Evolutionary conservation across 2,113 vertebrate species (phyloP).

Genomic region (Indicator maculatus): DNA sequence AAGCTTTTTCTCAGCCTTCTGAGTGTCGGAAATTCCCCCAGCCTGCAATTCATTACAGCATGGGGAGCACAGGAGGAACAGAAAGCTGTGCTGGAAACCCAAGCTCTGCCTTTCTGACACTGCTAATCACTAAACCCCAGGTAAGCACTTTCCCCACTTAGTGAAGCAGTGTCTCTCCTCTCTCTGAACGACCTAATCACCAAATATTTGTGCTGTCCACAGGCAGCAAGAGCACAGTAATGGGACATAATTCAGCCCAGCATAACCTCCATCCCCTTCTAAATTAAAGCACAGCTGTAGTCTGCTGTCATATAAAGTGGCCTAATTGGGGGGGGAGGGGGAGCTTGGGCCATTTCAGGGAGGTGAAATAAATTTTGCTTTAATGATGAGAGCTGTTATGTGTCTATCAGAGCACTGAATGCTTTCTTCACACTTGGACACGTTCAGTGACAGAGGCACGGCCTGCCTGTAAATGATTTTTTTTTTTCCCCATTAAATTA

Average conservation of each 20-base stretch:
- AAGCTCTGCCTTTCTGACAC: not conserved
- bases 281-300: not conserved
- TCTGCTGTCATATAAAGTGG: not conserved
- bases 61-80: not conserved
- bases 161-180: not conserved
- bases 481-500: constrained; percentile 25
- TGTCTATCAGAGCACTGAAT: not conserved
- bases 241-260: not conserved
- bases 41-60: fast-evolving
- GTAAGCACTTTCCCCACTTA: not conserved
- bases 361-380: constrained; percentile 14
- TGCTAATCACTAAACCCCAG: not conserved
- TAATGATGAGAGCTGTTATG: constrained; percentile 40
- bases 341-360: not conserved
- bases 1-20: not conserved
- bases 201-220: constrained; percentile 11
- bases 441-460: not conserved
- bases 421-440: constrained; percentile 44
- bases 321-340: not conserved
- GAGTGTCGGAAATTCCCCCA: not conserved
- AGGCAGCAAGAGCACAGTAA: not conserved
- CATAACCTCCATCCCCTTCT: not conserved
- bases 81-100: not conserved
- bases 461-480: not conserved
- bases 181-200: not conserved